phyloP scores from a whole-genome alignment of 2,888 invertebrate species.

The Isotomurus palustris region DNA sequence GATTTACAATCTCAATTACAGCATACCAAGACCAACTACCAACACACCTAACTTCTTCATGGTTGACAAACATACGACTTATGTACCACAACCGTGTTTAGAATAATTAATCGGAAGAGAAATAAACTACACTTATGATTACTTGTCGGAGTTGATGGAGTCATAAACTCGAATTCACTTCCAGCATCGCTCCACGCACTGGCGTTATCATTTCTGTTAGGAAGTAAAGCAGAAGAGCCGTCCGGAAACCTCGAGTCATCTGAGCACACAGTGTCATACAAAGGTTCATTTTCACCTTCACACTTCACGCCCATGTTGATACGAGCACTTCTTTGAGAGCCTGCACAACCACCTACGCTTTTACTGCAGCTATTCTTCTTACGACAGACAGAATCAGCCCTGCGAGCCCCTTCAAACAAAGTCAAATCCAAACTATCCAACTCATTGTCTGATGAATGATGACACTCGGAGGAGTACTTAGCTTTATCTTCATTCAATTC shows the following conservation, averaged over 20 bases:
- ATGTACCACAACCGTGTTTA: too few relatives aligned
- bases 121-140: too few relatives aligned
- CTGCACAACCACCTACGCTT: too few relatives aligned
- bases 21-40: too few relatives aligned
- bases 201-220: neutral
- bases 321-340: too few relatives aligned
- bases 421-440: conserved; percentile 65
- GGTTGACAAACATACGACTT: too few relatives aligned
- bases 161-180: conserved; percentile 46
- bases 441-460: conserved; percentile 50
- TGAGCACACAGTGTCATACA: conserved; percentile 31
- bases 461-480: conserved; percentile 26
- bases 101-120: too few relatives aligned
- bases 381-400: conserved; percentile 5
- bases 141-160: neutral
- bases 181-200: conserved; percentile 45
- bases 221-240: conserved; percentile 16
- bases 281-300: conserved; percentile 18
- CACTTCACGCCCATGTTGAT: too few relatives aligned
- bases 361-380: too few relatives aligned
- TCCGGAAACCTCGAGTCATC: neutral
- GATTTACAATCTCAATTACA: too few relatives aligned
- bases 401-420: conserved; percentile 57
- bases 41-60: too few relatives aligned
- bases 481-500: conserved; percentile 5